Conservation (phyloP, 1,140 invertebrate genomes). For the Papilio machaon region DNA sequence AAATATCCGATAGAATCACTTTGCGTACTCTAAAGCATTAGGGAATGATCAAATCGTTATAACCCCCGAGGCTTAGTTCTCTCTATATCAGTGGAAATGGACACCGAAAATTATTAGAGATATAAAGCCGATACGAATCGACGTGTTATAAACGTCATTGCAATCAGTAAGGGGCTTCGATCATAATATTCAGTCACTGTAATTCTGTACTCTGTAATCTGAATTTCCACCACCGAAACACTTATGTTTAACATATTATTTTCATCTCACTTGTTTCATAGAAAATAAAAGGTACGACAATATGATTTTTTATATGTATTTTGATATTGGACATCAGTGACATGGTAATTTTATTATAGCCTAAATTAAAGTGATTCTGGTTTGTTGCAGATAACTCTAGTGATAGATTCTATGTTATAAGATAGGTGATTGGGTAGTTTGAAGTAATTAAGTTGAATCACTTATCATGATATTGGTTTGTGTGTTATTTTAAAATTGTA, state of each 20-base stretch:
- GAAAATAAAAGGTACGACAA: no score
- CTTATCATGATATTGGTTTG: neutral
- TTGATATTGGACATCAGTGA: neutral
- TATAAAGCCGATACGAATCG: neutral
- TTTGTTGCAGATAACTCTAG: neutral
- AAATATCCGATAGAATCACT: neutral
- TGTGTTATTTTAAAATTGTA: neutral
- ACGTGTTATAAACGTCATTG: neutral
- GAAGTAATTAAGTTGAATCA: neutral
- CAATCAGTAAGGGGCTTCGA: neutral
- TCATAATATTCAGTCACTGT: neutral
- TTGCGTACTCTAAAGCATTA: neutral
- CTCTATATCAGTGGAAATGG: neutral
- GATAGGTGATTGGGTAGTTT: neutral
- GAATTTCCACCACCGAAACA: no score
- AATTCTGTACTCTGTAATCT: neutral
- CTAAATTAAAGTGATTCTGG: neutral
- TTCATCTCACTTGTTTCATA: no score
- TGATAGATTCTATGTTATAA: neutral
- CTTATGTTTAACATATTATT: no score
- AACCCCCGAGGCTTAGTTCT: neutral
- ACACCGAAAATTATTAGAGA: neutral
- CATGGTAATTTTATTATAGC: neutral
- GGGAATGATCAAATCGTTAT: conserved; percentile 4
- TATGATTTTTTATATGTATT: no score